phyloP scores from a whole-genome alignment of 2,888 invertebrate species.

The Hemistola chrysoprasaria region DNA sequence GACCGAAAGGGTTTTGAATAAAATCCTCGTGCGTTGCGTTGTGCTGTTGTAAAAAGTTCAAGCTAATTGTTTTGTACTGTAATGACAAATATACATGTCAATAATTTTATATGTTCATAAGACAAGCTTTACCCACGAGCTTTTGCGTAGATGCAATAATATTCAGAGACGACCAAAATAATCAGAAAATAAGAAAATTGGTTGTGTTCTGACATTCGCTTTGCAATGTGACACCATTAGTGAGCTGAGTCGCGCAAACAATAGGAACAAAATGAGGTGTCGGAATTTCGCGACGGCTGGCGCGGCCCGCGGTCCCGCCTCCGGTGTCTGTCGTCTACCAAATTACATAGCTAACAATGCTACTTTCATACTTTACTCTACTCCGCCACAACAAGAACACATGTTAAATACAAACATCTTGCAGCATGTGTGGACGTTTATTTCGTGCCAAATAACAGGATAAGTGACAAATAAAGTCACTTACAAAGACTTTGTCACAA shows the following conservation, averaged over 20 bases:
- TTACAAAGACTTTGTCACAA: no score
- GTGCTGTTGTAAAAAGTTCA: no score
- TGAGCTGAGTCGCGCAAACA: conserved; percentile 55
- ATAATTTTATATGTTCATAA: no score
- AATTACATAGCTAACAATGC: conserved; percentile 16
- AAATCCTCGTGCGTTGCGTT: no score
- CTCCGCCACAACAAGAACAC: conserved; percentile 5
- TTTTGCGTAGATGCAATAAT: no score
- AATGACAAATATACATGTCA: no score
- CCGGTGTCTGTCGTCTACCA: conserved; percentile 21
- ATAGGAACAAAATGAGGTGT: conserved; percentile 58
- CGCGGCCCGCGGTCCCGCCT: conserved; percentile 27
- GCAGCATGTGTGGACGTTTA: background rate
- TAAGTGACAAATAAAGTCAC: conserved; percentile 2
- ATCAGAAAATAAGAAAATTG: conserved; percentile 31
- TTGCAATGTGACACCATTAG: conserved; percentile 78
- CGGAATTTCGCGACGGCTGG: conserved; percentile 62
- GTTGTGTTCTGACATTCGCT: conserved; percentile 56
- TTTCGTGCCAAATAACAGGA: background rate
- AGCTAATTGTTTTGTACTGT: no score
- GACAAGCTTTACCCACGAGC: no score
- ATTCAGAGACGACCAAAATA: conserved; percentile 53
- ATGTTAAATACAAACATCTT: conserved; percentile 5
- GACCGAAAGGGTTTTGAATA: no score
- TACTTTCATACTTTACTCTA: conserved; percentile 6